These are phyloP conservation scores for Mandrillus leucophaeus DNA, from an alignment of 2,113 vertebrate genomes.

Conservation along the genomic window DNA sequence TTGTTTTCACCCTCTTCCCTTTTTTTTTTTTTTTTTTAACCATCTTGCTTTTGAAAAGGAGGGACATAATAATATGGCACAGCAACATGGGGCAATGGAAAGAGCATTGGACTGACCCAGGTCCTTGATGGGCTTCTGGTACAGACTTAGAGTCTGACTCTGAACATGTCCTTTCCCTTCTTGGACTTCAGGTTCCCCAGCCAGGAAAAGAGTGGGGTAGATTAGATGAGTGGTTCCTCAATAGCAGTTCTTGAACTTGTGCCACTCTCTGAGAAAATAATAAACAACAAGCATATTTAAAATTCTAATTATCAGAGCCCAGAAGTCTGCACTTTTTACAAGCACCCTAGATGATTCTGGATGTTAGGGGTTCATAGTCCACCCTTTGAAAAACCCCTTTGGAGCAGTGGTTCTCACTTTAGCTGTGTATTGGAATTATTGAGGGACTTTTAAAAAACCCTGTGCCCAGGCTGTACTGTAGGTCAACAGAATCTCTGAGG, in stretches of 20 bases:
- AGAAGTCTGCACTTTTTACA: conserved; percentile 39
- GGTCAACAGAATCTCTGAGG: not conserved
- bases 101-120: not conserved
- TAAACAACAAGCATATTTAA: conserved; percentile 4
- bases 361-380: not conserved
- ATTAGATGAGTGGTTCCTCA: not conserved
- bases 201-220: not conserved
- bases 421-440: not conserved
- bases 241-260: not conserved
- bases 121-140: not conserved
- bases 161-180: not conserved
- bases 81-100: not conserved
- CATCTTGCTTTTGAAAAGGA: conserved; percentile 20
- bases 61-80: not conserved
- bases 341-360: not conserved
- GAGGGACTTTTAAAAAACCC: conserved; percentile 17
- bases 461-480: not conserved
- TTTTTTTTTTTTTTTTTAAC: not conserved
- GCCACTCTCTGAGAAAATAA: not conserved
- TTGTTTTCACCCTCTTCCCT: not conserved
- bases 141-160: not conserved
- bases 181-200: not conserved
- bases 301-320: conserved; percentile 35
- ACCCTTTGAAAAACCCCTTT: not conserved
- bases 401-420: not conserved